Conservation (phyloP, 2,888 invertebrate species). For the Bugula neritina region DNA sequence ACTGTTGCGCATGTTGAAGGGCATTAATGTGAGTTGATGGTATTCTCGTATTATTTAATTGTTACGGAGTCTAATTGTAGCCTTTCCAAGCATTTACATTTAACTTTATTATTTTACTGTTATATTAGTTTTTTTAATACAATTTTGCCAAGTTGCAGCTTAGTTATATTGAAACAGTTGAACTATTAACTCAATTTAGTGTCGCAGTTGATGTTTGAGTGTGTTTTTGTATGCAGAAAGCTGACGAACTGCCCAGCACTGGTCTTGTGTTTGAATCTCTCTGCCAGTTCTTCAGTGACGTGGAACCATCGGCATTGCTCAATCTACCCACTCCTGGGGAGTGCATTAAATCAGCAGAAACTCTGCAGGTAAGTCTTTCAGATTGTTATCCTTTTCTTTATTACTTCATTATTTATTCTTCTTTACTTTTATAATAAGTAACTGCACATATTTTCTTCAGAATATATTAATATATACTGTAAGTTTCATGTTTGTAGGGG, state of each 20-base stretch:
- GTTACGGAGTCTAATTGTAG: no score
- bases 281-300: conserved; percentile 51
- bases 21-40: conserved; percentile 38
- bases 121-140: no score
- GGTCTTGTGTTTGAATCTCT: conserved; percentile 50
- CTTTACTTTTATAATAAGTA: not conserved
- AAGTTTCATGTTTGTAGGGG: not conserved
- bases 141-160: no score
- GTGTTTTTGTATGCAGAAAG: no score
- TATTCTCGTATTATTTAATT: no score
- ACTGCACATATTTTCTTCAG: not conserved
- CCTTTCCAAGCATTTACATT: no score
- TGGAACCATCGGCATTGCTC: conserved; percentile 48
- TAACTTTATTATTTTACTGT: no score
- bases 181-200: no score
- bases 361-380: conserved; percentile 5
- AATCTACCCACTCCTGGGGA: conserved; percentile 39
- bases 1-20: conserved; percentile 47
- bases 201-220: no score
- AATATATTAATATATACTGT: not conserved
- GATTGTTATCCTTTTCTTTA: not conserved
- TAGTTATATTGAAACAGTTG: no score
- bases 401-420: not conserved
- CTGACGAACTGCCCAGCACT: conserved; percentile 43
- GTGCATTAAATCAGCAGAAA: conserved; percentile 4